Evolutionary conservation across 2,113 vertebrate species (phyloP), one percentile per base, ranked within the genome.

Genomic region (Lasiurus cinereus): DNA sequence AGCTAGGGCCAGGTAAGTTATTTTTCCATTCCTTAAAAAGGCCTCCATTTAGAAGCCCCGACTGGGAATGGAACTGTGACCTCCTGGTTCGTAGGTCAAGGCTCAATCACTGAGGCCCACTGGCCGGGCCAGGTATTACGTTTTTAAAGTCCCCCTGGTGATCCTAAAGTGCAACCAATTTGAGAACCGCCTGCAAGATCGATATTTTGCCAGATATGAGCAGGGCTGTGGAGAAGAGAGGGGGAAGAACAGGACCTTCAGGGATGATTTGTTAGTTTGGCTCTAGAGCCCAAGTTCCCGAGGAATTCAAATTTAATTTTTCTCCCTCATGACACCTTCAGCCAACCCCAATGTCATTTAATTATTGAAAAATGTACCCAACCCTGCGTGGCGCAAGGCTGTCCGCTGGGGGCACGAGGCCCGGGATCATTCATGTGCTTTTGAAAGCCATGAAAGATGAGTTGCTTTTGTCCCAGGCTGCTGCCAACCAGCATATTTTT

Each of bases 251-350:
- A 67, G 46, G 31, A 22, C 36, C 22, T 79, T 50, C 46, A 21
- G 36, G 62, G 64, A 70, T 43, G 52, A 78, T 72, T 66, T 82
- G 36, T 54, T 82, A 83, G 62, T n/a, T 18, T 22, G 43, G 62
- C 8, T 6, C 2, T 19, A 59, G 0, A 78, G 76, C 89, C 96
- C 95, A 85, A 85, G 33, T 86, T 89, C 88, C 88, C 5, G n/a
- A 94, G 74, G 92, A 97, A 97, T 0, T 88, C 59, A 74, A 90
- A 74, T 95, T 39, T 94, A n/a, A 59, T 48, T 73, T 48, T 78
- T 6, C 0, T 10, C 78, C 59, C 59, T 62, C 62, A 27, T 3
- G 72, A 82, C 43, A 93, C 83, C 64, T 92, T 48, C 59, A 91
- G 80, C 90, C 1, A 95, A 97, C 78, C 69, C 29, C 88, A 96